These are phyloP conservation scores for Phalacrocorax pelagicus DNA, from an alignment of 2,113 vertebrate genomes.

Conservation along the genomic window DNA sequence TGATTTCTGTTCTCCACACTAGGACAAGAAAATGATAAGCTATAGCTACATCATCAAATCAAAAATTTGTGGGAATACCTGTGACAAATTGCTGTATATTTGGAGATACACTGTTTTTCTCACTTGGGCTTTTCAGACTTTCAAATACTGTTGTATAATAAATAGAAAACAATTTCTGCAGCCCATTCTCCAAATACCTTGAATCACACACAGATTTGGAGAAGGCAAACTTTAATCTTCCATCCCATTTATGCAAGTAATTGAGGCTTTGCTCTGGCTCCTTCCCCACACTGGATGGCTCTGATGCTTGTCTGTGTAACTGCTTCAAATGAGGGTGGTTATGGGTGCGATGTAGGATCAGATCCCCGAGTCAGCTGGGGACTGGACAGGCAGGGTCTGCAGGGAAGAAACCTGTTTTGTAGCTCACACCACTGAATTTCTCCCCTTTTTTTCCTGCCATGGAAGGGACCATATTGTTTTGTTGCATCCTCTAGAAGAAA, in stretches of 20 bases:
- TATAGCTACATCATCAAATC: background rate
- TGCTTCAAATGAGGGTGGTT: background rate
- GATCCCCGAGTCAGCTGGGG: background rate
- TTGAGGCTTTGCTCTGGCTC: background rate
- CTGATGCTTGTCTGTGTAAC: background rate
- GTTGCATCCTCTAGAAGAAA: background rate
- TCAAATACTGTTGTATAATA: background rate
- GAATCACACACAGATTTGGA: background rate
- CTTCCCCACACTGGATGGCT: background rate
- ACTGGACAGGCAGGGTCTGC: background rate
- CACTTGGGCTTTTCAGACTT: background rate
- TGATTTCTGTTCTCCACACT: constrained; percentile 1
- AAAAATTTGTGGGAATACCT: background rate
- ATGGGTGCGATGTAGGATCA: fast-evolving
- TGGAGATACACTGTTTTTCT: fast-evolving
- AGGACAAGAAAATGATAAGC: background rate
- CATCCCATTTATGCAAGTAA: background rate
- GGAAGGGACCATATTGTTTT: background rate
- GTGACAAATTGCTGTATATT: background rate
- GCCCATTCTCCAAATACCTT: background rate
- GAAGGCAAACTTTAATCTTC: background rate
- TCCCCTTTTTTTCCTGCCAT: background rate
- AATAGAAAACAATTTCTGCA: background rate
- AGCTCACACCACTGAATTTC: background rate
- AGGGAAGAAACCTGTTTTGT: background rate